Evolutionary conservation across 2,888 invertebrate genomes (phyloP).

Genomic region (Pristionchus arcanus): DNA sequence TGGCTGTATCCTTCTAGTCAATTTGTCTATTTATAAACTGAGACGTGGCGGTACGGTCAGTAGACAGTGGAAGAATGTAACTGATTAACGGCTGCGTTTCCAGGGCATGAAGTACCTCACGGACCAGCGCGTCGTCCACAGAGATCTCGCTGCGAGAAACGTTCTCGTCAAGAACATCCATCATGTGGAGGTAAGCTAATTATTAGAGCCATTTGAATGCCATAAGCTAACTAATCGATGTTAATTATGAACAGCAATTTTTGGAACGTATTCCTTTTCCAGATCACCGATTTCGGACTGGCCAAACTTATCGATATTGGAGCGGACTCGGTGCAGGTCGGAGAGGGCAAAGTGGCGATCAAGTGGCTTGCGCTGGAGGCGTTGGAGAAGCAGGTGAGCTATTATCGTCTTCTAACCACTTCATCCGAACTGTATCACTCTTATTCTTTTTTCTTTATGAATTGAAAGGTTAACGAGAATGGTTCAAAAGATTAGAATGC

Average conservation of each 20-base stretch:
- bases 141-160: conserved; percentile 96
- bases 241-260: no score
- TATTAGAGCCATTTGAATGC: no score
- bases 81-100: conserved; percentile 52
- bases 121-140: conserved; percentile 93
- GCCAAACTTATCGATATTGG: conserved; percentile 95
- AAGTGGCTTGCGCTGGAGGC: conserved; percentile 99
- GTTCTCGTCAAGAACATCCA: conserved; percentile 84
- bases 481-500: no score
- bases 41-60: no score
- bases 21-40: no score
- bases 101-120: conserved; percentile 94
- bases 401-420: no score
- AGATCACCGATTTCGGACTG: conserved; percentile 93
- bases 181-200: conserved; percentile 71
- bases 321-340: conserved; percentile 91
- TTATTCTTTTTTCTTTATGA: no score
- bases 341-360: conserved; percentile 88
- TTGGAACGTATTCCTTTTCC: conserved; percentile 49
- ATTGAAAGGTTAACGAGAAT: background rate
- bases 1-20: no score
- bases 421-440: no score
- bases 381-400: conserved; percentile 87
- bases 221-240: no score
- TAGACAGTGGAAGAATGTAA: no score